Evolutionary conservation across 2,797 vertebrate genomes (phyloP), one percentile per base, ranked within the genome.

Genomic region (Cyprinella venusta): DNA sequence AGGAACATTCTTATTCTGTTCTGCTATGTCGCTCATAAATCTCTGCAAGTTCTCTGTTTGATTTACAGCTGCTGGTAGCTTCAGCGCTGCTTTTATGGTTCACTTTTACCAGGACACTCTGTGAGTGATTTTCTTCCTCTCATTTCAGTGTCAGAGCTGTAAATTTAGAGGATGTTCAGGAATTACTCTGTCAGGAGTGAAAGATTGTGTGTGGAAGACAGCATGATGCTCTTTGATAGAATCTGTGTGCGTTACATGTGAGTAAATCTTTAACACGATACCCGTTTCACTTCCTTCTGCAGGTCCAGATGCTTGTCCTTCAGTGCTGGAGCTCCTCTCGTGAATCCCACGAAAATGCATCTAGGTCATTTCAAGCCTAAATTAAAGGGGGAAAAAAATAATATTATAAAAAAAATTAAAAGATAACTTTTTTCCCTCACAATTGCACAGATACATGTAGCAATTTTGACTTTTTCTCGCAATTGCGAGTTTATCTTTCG

Each of bases 241-340:
- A 54, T 80, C 18, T 61, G 33, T 61, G 33, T 40, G 30, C 12
- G 52, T 42, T 18, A 36, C 21, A 54, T 75, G 50, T 33, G 12
- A 30, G 40, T 83, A 78, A 83, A 83, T 83, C 81, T 82, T 76
- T 18, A 50, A 50, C 16, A 45, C 10, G 2, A 59, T 71, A 67
- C 81, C 72, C 19, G 50, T 24, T 59, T 61, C 19, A 24, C 21
- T 82, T 61, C 74, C 38, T 33, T 48, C 69, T 12, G 15, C 33
- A 30, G n/a, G 65, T 80, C 54, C n/a, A 16, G 38, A 45, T 33
- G n/a, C 33, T 40, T 30, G 21, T 18, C n/a, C 74, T n/a, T n/a
- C n/a, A n/a, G n/a, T 59, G 21, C 19, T 40, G 72, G 16, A 56
- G 50, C 30, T 24, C 54, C 16, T 61, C 36, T 30, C 9, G 6